phyloP scores from a whole-genome alignment of 1,140 invertebrate species.

The Pachyrhynchus sulphureomaculatus region DNA sequence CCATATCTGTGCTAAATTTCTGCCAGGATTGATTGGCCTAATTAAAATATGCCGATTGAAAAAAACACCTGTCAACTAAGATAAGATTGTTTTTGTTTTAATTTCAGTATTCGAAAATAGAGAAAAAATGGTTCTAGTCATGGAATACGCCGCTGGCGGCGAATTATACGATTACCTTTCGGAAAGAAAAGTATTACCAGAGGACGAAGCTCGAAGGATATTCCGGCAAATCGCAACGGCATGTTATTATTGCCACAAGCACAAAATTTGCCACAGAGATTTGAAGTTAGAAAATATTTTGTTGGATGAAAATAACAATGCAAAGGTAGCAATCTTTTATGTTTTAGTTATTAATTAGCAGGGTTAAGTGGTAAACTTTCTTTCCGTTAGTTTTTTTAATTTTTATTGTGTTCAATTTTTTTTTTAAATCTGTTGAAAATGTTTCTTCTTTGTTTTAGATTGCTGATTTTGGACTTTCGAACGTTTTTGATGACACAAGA shows the following conservation, averaged over 20 bases:
- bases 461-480: constrained; percentile 98
- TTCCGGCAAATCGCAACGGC: constrained; percentile 98
- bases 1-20: no score
- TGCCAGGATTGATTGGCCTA: no score
- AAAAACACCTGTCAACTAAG: no score
- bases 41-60: no score
- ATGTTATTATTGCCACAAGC: constrained; percentile 98
- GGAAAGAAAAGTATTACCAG: constrained; percentile 84
- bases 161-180: constrained; percentile 98
- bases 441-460: no score
- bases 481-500: constrained; percentile 90
- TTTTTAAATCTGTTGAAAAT: no score
- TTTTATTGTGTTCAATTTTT: no score
- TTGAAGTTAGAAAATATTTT: constrained; percentile 99
- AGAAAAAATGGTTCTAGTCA: constrained; percentile 98
- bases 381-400: neutral
- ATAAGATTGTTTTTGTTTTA: no score
- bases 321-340: constrained; percentile 68
- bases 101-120: constrained; percentile 93
- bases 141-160: constrained; percentile 98
- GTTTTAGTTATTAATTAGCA: neutral
- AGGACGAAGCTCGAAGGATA: constrained; percentile 91
- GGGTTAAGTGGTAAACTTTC: neutral
- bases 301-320: constrained; percentile 91
- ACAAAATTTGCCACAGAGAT: constrained; percentile 97